A percentile compares a stretch with the other conserved stretches of the same genome.
These are phyloP conservation scores for Napeogenes inachia DNA, from an alignment of 2,888 invertebrate species.

Conservation along the genomic window DNA sequence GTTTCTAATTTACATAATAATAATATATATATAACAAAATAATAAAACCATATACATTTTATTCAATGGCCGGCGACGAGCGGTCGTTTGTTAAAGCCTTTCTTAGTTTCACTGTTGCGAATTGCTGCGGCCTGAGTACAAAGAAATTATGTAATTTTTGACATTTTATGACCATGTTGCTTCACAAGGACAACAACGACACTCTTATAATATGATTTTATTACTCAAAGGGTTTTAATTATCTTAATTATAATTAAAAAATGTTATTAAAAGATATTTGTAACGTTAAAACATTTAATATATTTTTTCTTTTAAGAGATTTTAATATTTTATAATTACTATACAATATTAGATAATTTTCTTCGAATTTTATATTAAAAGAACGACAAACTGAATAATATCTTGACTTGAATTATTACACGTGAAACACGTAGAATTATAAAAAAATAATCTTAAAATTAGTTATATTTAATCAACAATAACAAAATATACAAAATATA, in stretches of 20 bases:
- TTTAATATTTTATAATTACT: too few relatives aligned
- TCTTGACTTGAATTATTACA: too few relatives aligned
- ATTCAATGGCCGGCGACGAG: constrained; percentile 85
- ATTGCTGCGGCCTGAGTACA: constrained; percentile 86
- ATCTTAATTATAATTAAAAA: too few relatives aligned
- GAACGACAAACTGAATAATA: too few relatives aligned
- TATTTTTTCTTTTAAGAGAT: too few relatives aligned
- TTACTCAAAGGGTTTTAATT: too few relatives aligned
- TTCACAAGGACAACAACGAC: constrained; percentile 3
- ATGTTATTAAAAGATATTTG: too few relatives aligned
- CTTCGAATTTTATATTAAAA: too few relatives aligned
- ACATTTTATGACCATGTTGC: constrained; percentile 14
- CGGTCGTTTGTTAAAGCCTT: constrained; percentile 92
- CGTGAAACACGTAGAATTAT: too few relatives aligned
- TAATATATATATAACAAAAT: constrained; percentile 68
- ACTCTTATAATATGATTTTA: too few relatives aligned
- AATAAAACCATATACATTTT: constrained; percentile 52
- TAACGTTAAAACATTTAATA: too few relatives aligned
- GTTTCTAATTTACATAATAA: constrained; percentile 70
- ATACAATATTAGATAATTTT: too few relatives aligned
- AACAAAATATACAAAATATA: constrained; percentile 27
- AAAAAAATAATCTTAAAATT: constrained; percentile 10
- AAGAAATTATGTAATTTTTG: constrained; percentile 32
- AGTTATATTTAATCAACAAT: constrained; percentile 17
- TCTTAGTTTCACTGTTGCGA: constrained; percentile 92